Percentiles rank a stretch among this genome's conserved stretches.
Conservation (phyloP, 2,113 vertebrate genomes). For the Neomonachus schauinslandi region DNA sequence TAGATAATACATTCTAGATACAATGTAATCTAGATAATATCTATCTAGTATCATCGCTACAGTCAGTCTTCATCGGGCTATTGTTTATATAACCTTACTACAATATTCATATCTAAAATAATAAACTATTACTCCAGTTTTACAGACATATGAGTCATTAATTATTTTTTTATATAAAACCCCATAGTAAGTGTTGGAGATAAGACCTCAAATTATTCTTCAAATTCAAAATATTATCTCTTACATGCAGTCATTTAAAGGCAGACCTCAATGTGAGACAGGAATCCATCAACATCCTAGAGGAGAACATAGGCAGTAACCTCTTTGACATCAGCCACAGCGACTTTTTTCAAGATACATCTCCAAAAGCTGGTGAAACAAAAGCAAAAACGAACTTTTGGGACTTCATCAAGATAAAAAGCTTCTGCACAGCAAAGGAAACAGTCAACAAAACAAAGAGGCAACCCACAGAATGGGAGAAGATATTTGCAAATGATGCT, state of each 20-base stretch:
- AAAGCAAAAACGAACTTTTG: too few species aligned
- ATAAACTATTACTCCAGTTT: neutral
- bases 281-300: too few species aligned
- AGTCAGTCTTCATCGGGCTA: neutral
- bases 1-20: neutral
- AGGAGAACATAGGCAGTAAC: too few species aligned
- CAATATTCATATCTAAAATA: neutral
- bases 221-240: neutral
- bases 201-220: neutral
- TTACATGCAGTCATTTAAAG: neutral
- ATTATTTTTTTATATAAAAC: neutral
- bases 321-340: too few species aligned
- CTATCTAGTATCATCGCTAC: neutral
- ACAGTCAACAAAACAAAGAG: too few species aligned
- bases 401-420: too few species aligned
- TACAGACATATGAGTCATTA: neutral
- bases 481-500: too few species aligned
- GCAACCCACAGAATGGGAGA: too few species aligned
- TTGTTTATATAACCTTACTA: neutral
- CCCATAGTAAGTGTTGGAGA: rapidly evolving
- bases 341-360: too few species aligned
- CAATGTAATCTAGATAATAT: neutral
- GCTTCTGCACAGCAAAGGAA: too few species aligned
- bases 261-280: neutral
- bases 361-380: too few species aligned